Evolutionary conservation across 1,140 invertebrate species (phyloP).

Genomic region (Ceratina japonica): DNA sequence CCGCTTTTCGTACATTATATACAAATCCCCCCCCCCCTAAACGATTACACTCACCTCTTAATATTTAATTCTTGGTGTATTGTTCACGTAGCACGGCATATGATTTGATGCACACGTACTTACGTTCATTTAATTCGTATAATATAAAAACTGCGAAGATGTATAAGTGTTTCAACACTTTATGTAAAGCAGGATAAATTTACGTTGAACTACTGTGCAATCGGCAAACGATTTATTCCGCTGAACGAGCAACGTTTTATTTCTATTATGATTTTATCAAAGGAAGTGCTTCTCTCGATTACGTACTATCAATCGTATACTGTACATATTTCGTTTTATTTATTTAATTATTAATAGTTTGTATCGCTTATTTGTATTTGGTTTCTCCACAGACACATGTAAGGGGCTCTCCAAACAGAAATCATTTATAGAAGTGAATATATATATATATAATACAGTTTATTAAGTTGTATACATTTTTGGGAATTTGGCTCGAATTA

Average conservation of each 20-base stretch:
- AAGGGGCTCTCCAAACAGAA: conserved; percentile 70
- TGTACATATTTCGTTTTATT: conserved; percentile 27
- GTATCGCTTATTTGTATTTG: conserved; percentile 55
- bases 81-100: background rate
- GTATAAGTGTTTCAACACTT: conserved; percentile 5
- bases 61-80: background rate
- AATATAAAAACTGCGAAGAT: background rate
- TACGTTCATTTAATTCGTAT: conserved; percentile 1
- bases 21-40: background rate
- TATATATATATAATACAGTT: conserved; percentile 26
- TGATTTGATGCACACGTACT: conserved; percentile 4
- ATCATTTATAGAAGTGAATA: conserved; percentile 53
- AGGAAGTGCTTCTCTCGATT: background rate
- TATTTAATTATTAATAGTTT: conserved; percentile 15
- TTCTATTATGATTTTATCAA: background rate
- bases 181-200: conserved; percentile 1
- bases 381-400: conserved; percentile 73
- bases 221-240: conserved; percentile 30
- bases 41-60: background rate
- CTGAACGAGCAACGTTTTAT: background rate
- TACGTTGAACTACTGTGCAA: conserved; percentile 22
- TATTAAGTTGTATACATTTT: conserved; percentile 45
- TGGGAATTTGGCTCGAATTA: conserved; percentile 10
- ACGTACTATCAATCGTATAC: background rate
- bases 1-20: conserved; percentile 7